A percentile compares a stretch with the other conserved stretches of the same genome.
These are phyloP conservation scores for Machaerirhynchus nigripectus DNA, from an alignment of 2,113 vertebrate species.

Conservation along the genomic window DNA sequence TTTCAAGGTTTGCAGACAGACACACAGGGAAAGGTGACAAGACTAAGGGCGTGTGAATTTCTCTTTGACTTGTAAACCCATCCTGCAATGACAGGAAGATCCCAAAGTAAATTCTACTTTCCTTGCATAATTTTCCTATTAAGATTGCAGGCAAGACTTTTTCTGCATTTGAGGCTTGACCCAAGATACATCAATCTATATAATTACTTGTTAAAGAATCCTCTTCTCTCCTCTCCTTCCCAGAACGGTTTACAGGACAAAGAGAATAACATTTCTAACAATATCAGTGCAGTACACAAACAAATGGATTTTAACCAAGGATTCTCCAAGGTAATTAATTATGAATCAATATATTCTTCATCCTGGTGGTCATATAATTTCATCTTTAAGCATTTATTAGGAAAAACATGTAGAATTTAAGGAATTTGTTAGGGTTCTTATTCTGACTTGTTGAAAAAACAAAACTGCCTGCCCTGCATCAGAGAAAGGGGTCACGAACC, in stretches of 20 bases:
- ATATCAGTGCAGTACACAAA: not conserved
- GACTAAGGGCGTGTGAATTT: not conserved
- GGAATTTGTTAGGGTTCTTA: not conserved
- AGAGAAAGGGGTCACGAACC: not conserved
- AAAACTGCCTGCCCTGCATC: not conserved
- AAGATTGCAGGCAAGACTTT: not conserved
- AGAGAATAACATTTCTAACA: not conserved
- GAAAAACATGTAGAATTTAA: not conserved
- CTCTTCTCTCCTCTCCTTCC: not conserved
- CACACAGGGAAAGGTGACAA: not conserved
- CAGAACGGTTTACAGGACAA: not conserved
- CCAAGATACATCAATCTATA: not conserved
- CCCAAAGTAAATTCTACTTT: not conserved
- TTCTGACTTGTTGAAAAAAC: not conserved
- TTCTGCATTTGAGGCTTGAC: not conserved
- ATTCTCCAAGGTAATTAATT: not conserved
- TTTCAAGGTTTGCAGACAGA: not conserved
- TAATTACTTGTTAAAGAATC: not conserved
- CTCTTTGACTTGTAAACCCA: not conserved
- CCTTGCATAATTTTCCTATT: not conserved
- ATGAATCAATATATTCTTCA: not conserved
- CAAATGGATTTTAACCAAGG: not conserved
- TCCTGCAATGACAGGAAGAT: not conserved
- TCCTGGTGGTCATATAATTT: not conserved
- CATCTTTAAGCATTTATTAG: not conserved